Evolutionary conservation across 2,797 vertebrate species (phyloP).

Genomic region (Oreochromis mossambicus): DNA sequence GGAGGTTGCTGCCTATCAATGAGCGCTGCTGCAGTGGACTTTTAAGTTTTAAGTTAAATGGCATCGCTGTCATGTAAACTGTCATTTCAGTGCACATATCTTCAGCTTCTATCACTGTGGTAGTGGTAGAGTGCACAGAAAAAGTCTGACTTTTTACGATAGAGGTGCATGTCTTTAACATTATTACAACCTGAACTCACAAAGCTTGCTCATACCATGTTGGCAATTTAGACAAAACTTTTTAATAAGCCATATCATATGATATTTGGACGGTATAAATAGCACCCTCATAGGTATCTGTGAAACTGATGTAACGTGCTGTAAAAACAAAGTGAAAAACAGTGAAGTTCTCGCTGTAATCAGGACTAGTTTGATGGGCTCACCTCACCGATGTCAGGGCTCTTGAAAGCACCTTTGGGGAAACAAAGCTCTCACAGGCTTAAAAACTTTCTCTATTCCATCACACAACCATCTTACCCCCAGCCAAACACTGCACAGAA

Average conservation of each 20-base stretch:
- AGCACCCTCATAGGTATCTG: neutral
- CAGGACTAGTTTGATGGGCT: slow-evolving; percentile 23
- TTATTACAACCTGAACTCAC: neutral
- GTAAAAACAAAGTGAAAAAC: neutral
- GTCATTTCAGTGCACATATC: neutral
- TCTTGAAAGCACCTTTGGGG: slow-evolving; percentile 2
- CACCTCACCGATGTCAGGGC: slow-evolving; percentile 16
- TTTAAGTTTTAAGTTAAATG: neutral
- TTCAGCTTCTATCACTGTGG: neutral
- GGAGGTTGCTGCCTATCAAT: neutral
- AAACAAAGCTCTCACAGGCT: slow-evolving; percentile 25
- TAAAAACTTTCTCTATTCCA: neutral
- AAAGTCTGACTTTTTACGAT: neutral
- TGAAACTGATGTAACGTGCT: slow-evolving; percentile 10
- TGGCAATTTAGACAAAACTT: neutral
- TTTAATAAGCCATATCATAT: neutral
- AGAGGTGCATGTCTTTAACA: neutral
- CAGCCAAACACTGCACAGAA: neutral
- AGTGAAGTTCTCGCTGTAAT: slow-evolving; percentile 17
- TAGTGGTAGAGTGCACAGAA: neutral
- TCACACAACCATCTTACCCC: neutral
- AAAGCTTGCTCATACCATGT: neutral
- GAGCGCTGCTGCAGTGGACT: neutral
- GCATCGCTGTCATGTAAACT: neutral
- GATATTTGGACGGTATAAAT: slow-evolving; percentile 19